These are phyloP conservation scores for Cantharis lateralis DNA, from an alignment of 2,888 invertebrate species.

Conservation along the genomic window DNA sequence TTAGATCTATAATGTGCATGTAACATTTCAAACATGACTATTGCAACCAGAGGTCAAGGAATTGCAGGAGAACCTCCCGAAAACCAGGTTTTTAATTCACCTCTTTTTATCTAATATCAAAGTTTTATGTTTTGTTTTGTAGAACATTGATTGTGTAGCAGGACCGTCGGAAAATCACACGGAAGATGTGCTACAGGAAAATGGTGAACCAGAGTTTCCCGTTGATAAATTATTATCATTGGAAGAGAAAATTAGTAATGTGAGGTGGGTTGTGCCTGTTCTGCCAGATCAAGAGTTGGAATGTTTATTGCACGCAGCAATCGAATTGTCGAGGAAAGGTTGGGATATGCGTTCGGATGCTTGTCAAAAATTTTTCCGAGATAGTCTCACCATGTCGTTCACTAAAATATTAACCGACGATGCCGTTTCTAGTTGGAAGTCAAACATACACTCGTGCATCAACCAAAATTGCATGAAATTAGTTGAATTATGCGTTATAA, in stretches of 20 bases:
- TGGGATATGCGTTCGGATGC: constrained; percentile 86
- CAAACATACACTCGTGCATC: constrained; percentile 95
- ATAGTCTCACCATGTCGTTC: constrained; percentile 92
- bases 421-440: constrained; percentile 97
- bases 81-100: constrained; percentile 45
- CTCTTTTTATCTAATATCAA: neutral
- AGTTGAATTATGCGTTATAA: constrained; percentile 90
- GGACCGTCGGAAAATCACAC: constrained; percentile 43
- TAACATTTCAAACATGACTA: constrained; percentile 58
- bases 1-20: constrained; percentile 47
- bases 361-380: constrained; percentile 93
- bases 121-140: constrained; percentile 11
- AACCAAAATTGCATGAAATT: constrained; percentile 91
- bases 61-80: constrained; percentile 64
- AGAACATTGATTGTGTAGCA: constrained; percentile 35
- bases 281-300: constrained; percentile 95
- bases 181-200: constrained; percentile 51
- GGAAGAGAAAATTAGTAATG: constrained; percentile 95
- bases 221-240: constrained; percentile 82
- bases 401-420: constrained; percentile 97
- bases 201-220: constrained; percentile 77
- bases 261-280: constrained; percentile 97
- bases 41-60: constrained; percentile 66
- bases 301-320: constrained; percentile 85
- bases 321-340: constrained; percentile 85